These are phyloP conservation scores for Coreius guichenoti DNA, from an alignment of 2,797 vertebrate species.

Conservation along the genomic window DNA sequence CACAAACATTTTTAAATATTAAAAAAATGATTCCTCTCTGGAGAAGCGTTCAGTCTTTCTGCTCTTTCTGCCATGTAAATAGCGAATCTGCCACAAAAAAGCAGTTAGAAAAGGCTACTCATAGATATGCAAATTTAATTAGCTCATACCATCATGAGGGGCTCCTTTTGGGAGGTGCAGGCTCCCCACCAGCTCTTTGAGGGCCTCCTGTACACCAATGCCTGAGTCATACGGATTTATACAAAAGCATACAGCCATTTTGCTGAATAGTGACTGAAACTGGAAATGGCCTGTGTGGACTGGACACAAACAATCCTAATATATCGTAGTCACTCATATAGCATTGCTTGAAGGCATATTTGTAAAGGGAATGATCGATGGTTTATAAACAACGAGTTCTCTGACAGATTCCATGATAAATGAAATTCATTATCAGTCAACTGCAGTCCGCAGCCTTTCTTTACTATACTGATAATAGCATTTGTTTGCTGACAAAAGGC, in stretches of 20 bases:
- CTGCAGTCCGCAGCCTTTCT: neutral
- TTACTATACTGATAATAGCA: constrained; percentile 24
- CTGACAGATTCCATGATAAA: constrained; percentile 5
- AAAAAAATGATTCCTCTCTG: too few species aligned
- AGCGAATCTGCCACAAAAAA: neutral
- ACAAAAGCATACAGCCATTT: neutral
- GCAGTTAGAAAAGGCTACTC: neutral
- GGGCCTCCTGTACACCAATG: neutral
- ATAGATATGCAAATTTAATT: neutral
- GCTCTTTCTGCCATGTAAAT: too few species aligned
- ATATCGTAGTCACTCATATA: neutral
- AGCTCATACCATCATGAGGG: neutral
- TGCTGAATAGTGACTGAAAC: neutral
- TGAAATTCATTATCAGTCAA: constrained; percentile 13
- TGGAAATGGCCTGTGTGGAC: neutral
- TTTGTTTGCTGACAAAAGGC: neutral
- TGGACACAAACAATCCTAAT: neutral
- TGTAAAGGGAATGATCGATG: constrained; percentile 11
- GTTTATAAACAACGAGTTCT: neutral
- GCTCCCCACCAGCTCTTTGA: neutral
- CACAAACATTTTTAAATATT: too few species aligned
- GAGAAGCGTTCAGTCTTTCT: too few species aligned
- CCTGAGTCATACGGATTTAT: neutral
- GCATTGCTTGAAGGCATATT: neutral
- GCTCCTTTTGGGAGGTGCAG: neutral